Evolutionary conservation across 2,113 vertebrate genomes (phyloP), one percentile per base, ranked within the genome.

Genomic region (Dicerorhinus sumatrensis): DNA sequence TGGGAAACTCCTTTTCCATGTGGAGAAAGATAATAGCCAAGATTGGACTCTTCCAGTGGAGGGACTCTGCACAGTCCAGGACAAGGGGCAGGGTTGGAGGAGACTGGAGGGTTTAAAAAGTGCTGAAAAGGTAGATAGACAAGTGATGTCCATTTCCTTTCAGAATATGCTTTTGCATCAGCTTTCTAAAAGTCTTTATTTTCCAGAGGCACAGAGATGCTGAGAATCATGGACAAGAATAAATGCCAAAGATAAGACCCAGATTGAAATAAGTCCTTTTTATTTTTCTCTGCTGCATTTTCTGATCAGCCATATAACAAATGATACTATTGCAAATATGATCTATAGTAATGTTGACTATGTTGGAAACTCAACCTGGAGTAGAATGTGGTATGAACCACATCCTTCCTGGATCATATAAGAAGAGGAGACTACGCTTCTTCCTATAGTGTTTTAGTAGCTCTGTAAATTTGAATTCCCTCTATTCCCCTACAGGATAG

Each of bases 201-300:
- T 79, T 62, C 1, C 70, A 93, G 42, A 58, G 31, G 4, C 13
- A 93, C 27, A 65, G 29, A 91, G 27, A 58, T 42, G 0, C 5
- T 95, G n/a, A 72, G 58, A 88, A 90, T 72, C 14, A 31, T 16
- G 31, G 11, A 36, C 6, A 90, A 58, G 13, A 87, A 94, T 93
- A 83, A 84, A 77, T 1, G 67, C 4, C 54, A 72, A 62, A 63
- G 9, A 58, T 20, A 75, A 1, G 42, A 51, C 4, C 8, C 13
- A 36, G 4, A 36, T 6, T 31, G 48, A 91, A 94, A 46, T 80
- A 51, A 48, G 13, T 0, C 0, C 3, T 56, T 33, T 48, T 42
- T 58, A 5, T 11, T 67, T 60, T 73, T 29, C 60, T 54, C 56
- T 83, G 75, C 2, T 56, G 14, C 20, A 82, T 27, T 10, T n/a